These are phyloP conservation scores for Perccottus glenii DNA, from an alignment of 2,113 vertebrate genomes.

Conservation along the genomic window DNA sequence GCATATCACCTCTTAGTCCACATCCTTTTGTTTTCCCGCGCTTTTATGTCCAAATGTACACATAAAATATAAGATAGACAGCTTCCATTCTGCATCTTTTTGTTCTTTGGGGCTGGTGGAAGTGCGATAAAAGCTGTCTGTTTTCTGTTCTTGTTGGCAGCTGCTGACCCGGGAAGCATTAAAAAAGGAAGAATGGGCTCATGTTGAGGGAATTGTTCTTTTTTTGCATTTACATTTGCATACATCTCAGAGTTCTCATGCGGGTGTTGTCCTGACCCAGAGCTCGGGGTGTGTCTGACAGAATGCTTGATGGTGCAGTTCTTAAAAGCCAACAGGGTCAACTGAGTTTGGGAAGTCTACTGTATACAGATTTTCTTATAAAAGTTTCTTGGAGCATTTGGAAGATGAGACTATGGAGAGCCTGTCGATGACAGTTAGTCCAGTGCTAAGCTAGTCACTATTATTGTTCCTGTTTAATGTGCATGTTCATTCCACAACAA, in stretches of 20 bases:
- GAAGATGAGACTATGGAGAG: too few relatives aligned
- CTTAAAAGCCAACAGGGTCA: constrained; percentile 60
- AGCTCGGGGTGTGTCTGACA: constrained; percentile 44
- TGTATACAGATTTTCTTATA: not conserved
- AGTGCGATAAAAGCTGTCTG: constrained; percentile 45
- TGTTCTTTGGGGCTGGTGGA: constrained; percentile 35
- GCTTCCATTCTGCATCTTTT: constrained; percentile 43
- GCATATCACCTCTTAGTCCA: not conserved
- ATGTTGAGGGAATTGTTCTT: constrained; percentile 18
- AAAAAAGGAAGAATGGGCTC: constrained; percentile 1
- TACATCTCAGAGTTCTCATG: constrained; percentile 7
- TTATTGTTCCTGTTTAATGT: too few relatives aligned
- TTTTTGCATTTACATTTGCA: constrained; percentile 33
- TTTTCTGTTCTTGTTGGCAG: constrained; percentile 14
- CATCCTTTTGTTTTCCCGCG: not conserved
- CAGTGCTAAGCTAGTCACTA: too few relatives aligned
- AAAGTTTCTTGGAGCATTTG: not conserved
- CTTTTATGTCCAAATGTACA: not conserved
- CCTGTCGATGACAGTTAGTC: too few relatives aligned
- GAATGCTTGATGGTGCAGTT: constrained; percentile 71
- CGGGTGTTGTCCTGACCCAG: constrained; percentile 41
- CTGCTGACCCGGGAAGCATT: constrained; percentile 17
- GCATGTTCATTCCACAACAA: too few relatives aligned
- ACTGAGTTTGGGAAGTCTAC: constrained; percentile 16
- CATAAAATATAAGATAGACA: constrained; percentile 27